Evolutionary conservation across 2,797 vertebrate species (phyloP), one percentile per base, ranked within the genome.

Genomic region (Fringilla coelebs): DNA sequence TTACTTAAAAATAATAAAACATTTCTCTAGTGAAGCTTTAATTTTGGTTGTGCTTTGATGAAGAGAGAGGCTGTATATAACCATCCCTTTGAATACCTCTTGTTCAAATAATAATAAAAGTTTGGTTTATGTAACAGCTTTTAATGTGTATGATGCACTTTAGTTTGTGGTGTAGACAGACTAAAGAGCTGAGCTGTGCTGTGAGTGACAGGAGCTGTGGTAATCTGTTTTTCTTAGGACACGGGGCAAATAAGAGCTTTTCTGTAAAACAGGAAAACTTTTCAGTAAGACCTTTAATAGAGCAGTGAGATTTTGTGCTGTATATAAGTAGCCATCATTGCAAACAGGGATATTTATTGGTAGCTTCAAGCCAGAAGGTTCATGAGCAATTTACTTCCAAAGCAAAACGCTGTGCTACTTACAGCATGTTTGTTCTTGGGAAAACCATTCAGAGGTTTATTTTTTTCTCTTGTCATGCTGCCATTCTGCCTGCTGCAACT

Each of bases 241-340:
- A 77, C 26, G 63, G 82, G 67, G 86, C 84, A 90, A 96, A 94
- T 61, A 93, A 87, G 87, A 89, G 91, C 70, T 96, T 91, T 96
- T 78, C 88, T 77, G 58, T 88, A 94, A 90, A 92, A 89, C 41
- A 62, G 46, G 48, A 73, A 73, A 88, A 68, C 34, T 95, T 96
- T 88, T 71, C 94, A 45, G 70, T 84, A 85, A 90, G 82, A 72
- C 71, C 80, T 89, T 94, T 95, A 92, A 95, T 85, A 88, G 74
- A 88, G 55, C 75, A 46, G 65, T 36, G 75, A 90, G 85, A 55
- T 85, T 92, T 88, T 90, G 52, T 88, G 73, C 67, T 71, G 15
- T 57, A 41, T 94, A 74, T 94, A 92, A 84, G 93, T 91, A 93
- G 73, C 89, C 75, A 88, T 91, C 88, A 54, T 52, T 76, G 74